These are phyloP conservation scores for Ooceraea biroi DNA, from an alignment of 1,140 invertebrate species.

Conservation along the genomic window DNA sequence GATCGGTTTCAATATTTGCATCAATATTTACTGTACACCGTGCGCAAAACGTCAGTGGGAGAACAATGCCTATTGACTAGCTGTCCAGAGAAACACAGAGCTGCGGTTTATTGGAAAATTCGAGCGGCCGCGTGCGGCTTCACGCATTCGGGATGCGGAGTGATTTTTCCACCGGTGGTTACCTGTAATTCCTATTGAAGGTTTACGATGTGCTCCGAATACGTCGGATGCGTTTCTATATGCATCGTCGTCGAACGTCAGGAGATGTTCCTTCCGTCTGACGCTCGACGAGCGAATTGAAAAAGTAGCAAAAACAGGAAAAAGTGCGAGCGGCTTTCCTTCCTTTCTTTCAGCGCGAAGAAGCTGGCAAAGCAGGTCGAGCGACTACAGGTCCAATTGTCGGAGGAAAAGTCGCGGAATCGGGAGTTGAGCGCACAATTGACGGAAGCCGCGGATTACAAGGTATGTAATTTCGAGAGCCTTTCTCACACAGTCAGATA, in stretches of 20 bases:
- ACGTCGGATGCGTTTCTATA: background rate
- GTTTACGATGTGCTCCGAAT: constrained; percentile 18
- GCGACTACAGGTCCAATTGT: constrained; percentile 90
- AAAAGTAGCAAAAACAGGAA: background rate
- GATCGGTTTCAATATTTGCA: constrained; percentile 6
- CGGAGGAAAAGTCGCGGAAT: constrained; percentile 90
- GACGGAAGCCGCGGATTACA: constrained; percentile 93
- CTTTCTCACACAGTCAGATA: constrained; percentile 19
- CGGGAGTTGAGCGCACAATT: constrained; percentile 92
- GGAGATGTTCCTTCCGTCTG: background rate
- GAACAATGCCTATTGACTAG: constrained; percentile 29
- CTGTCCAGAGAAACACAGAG: constrained; percentile 12
- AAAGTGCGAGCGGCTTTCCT: background rate
- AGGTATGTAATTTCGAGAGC: constrained; percentile 83
- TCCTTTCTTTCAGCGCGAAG: constrained; percentile 87
- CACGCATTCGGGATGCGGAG: background rate
- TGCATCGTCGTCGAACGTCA: background rate
- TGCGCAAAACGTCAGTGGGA: background rate
- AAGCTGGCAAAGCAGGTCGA: constrained; percentile 93
- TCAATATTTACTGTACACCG: background rate
- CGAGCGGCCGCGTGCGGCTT: constrained; percentile 3
- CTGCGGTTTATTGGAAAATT: constrained; percentile 50
- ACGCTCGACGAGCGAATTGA: background rate
- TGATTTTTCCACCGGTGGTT: constrained; percentile 23
- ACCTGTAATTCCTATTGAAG: constrained; percentile 1